These are phyloP conservation scores for Tubulanus polymorphus DNA, from an alignment of 2,888 invertebrate species.

Conservation along the genomic window DNA sequence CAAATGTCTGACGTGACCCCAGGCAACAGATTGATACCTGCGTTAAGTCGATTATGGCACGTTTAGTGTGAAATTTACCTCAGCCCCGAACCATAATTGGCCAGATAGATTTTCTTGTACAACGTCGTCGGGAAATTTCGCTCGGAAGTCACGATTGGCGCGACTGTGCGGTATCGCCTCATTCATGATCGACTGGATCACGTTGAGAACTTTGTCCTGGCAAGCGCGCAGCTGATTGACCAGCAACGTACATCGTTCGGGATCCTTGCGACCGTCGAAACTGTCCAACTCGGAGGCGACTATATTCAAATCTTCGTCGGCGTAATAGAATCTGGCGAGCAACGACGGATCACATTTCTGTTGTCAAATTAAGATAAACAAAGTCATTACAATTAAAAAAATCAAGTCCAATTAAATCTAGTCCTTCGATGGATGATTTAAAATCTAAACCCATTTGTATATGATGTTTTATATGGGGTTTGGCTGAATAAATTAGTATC, in stretches of 20 bases:
- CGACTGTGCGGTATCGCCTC: conserved; percentile 79
- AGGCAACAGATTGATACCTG: no score
- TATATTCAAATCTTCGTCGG: conserved; percentile 91
- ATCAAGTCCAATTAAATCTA: no score
- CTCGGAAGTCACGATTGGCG: conserved; percentile 89
- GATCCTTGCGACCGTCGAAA: conserved; percentile 98
- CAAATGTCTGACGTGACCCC: no score
- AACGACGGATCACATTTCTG: conserved; percentile 72
- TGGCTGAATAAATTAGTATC: no score
- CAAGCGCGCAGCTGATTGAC: conserved; percentile 80
- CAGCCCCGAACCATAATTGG: conserved; percentile 99
- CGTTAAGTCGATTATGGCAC: no score
- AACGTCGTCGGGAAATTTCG: conserved; percentile 98
- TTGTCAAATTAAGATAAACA: no score
- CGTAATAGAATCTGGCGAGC: conserved; percentile 94
- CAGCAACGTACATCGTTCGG: conserved; percentile 89
- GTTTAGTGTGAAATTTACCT: conserved; percentile 69
- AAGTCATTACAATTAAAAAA: no score
- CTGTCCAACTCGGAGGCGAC: conserved; percentile 96
- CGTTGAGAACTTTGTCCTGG: conserved; percentile 67
- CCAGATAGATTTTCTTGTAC: conserved; percentile 96
- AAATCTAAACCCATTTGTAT: no score
- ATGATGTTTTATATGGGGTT: no score
- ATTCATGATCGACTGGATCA: conserved; percentile 93
- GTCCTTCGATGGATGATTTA: no score